phyloP scores from a whole-genome alignment of 2,888 invertebrate genomes.

The Xanthorhoe spadicearia region DNA sequence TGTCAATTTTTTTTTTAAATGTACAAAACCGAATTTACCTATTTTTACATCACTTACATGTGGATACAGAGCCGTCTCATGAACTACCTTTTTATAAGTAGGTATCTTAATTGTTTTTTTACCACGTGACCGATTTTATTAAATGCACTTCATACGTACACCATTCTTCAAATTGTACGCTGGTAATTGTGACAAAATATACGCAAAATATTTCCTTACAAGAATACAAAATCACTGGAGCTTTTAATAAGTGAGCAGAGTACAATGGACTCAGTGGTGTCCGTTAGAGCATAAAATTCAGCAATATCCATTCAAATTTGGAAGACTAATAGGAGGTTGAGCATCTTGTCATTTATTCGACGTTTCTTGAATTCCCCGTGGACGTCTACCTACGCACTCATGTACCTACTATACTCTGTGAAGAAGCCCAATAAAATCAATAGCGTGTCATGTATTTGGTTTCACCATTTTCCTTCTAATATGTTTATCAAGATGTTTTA shows the following conservation, averaged over 20 bases:
- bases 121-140: too few species aligned
- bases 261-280: conserved; percentile 24
- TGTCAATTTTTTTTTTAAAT: too few species aligned
- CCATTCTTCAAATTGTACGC: neutral
- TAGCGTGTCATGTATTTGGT: neutral
- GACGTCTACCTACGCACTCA: neutral
- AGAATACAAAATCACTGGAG: conserved; percentile 15
- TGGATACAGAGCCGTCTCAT: too few species aligned
- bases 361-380: neutral
- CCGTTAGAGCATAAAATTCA: conserved; percentile 24
- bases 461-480: neutral
- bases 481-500: neutral
- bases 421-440: neutral
- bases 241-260: conserved; percentile 24
- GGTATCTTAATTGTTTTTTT: too few species aligned
- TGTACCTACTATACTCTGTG: neutral
- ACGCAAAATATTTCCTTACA: neutral
- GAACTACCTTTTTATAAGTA: too few species aligned
- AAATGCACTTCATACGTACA: neutral
- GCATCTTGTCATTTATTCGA: conserved; percentile 2
- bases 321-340: conserved; percentile 6
- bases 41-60: too few species aligned
- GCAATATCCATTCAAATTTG: conserved; percentile 32
- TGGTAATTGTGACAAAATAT: neutral
- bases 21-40: too few species aligned